phyloP scores from a whole-genome alignment of 2,888 invertebrate genomes.

The Eilema depressum region DNA sequence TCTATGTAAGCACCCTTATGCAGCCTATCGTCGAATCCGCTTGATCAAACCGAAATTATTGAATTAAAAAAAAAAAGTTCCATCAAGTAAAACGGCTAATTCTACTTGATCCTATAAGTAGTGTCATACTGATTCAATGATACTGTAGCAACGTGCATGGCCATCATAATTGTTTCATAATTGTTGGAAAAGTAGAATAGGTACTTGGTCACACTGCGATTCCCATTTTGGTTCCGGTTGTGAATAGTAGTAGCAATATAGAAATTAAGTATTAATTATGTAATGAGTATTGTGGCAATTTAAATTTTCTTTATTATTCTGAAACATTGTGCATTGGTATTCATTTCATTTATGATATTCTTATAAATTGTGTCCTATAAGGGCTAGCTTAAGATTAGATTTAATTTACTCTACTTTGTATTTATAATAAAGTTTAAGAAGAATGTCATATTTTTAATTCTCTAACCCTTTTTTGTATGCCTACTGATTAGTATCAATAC shows the following conservation, averaged over 20 bases:
- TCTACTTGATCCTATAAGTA: not conserved
- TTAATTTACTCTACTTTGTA: slow-evolving; percentile 63
- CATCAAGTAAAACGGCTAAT: not conserved
- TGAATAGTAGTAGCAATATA: slow-evolving; percentile 66
- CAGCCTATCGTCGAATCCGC: not conserved
- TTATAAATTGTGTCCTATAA: slow-evolving; percentile 50
- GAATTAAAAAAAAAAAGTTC: too few relatives aligned
- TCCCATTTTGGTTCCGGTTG: slow-evolving; percentile 60
- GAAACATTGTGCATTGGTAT: slow-evolving; percentile 21
- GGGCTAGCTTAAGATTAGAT: slow-evolving; percentile 59
- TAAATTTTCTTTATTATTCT: slow-evolving; percentile 18
- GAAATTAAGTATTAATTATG: slow-evolving; percentile 41
- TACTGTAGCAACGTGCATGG: not conserved
- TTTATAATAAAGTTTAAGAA: slow-evolving; percentile 55
- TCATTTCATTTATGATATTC: slow-evolving; percentile 36
- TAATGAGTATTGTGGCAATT: slow-evolving; percentile 34
- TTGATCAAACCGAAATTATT: not conserved
- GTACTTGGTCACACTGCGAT: slow-evolving; percentile 26
- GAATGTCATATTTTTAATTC: not conserved
- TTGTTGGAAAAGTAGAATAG: slow-evolving; percentile 27
- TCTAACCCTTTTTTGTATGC: not conserved
- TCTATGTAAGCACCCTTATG: too few relatives aligned
- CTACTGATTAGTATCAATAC: too few relatives aligned
- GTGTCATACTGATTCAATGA: not conserved
- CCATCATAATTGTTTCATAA: slow-evolving; percentile 30